A percentile compares a stretch with the other conserved stretches of the same genome.
These are phyloP conservation scores for Craseonycteris thonglongyai DNA, from an alignment of 2,113 vertebrate species.

Conservation along the genomic window DNA sequence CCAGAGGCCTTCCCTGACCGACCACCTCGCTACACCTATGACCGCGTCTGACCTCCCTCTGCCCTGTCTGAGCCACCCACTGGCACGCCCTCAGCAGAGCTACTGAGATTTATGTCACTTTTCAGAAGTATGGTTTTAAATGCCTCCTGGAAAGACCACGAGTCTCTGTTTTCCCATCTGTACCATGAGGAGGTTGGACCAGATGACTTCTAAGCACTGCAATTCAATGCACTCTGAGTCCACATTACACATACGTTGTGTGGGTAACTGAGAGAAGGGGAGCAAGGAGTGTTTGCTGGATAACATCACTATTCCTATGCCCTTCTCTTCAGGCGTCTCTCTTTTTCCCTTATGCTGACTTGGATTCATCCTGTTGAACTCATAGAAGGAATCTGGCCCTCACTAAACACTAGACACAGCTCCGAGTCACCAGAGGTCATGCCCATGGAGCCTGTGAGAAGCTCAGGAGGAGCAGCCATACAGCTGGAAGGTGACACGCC, in stretches of 20 bases:
- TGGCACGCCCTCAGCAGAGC: not conserved
- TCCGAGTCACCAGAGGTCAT: not conserved
- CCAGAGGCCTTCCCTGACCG: not conserved
- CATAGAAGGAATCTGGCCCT: not conserved
- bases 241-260: fast-evolving
- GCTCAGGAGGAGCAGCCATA: not conserved
- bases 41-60: not conserved
- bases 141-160: not conserved
- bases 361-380: not conserved
- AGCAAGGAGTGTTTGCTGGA: not conserved
- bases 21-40: fast-evolving
- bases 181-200: not conserved
- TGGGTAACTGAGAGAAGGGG: not conserved
- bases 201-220: not conserved
- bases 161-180: not conserved
- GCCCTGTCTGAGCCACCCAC: not conserved
- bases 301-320: not conserved
- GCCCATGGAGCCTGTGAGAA: not conserved
- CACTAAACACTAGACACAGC: not conserved
- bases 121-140: not conserved
- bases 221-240: not conserved
- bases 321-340: not conserved
- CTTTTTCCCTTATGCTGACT: not conserved
- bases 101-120: not conserved
- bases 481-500: fast-evolving